Conservation (phyloP, 2,888 invertebrate species). For the Epinotia ramella region DNA sequence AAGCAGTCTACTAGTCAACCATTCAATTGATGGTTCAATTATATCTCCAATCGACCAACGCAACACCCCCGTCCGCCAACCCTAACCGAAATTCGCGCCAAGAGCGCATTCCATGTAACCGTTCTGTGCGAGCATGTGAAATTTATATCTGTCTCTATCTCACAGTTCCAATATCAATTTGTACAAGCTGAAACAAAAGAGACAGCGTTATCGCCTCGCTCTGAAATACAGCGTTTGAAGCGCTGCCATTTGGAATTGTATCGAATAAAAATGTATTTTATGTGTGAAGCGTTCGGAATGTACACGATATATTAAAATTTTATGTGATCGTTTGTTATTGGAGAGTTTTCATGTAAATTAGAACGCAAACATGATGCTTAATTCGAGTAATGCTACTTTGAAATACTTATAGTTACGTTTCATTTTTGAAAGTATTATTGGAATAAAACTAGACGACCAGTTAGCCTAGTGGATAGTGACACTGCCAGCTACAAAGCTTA, state of each 20-base stretch:
- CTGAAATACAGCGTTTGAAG: slow-evolving; percentile 55
- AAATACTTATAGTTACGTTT: too few relatives aligned
- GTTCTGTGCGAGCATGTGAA: slow-evolving; percentile 56
- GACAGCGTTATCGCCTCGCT: slow-evolving; percentile 51
- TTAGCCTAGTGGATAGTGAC: too few relatives aligned
- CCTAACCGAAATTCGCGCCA: slow-evolving; percentile 56
- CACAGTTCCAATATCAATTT: slow-evolving; percentile 66
- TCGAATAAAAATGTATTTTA: slow-evolving; percentile 44
- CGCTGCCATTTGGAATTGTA: slow-evolving; percentile 45
- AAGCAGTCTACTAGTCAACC: slow-evolving; percentile 7
- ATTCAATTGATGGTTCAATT: slow-evolving; percentile 28
- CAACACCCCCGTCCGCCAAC: slow-evolving; percentile 52
- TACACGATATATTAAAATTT: slow-evolving; percentile 12
- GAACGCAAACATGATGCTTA: not conserved
- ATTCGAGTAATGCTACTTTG: too few relatives aligned
- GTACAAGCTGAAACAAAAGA: slow-evolving; percentile 60
- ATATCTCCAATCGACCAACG: slow-evolving; percentile 19
- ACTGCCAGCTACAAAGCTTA: too few relatives aligned
- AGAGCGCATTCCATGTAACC: slow-evolving; percentile 26
- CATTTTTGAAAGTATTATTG: too few relatives aligned
- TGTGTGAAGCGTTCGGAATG: slow-evolving; percentile 8
- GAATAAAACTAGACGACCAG: too few relatives aligned
- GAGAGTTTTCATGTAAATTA: slow-evolving; percentile 12
- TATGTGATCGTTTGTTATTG: slow-evolving; percentile 1
- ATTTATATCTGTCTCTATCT: slow-evolving; percentile 70